Evolutionary conservation across 2,888 invertebrate genomes (phyloP).

Genomic region (Colletes collaris): DNA sequence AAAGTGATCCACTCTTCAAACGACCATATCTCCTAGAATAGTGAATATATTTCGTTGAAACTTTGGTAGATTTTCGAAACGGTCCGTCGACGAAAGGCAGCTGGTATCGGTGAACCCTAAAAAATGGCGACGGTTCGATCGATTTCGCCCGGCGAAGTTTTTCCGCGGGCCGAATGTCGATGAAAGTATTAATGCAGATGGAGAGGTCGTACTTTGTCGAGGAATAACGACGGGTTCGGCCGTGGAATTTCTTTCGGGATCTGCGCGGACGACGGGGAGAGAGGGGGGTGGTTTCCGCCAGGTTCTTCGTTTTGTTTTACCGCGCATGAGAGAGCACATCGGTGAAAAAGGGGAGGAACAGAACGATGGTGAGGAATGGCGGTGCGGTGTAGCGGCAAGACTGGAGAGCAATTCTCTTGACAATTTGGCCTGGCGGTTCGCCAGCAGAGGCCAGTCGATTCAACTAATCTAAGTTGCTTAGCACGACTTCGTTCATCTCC

Average conservation of each 20-base stretch:
- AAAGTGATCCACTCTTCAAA: too few relatives aligned
- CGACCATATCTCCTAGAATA: too few relatives aligned
- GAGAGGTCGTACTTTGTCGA: constrained; percentile 3
- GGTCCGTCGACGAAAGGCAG: too few relatives aligned
- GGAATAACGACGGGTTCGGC: constrained; percentile 1
- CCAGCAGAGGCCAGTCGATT: constrained; percentile 80
- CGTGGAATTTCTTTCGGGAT: constrained; percentile 28
- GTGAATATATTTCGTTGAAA: too few relatives aligned
- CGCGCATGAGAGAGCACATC: constrained; percentile 56
- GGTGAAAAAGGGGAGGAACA: constrained; percentile 49
- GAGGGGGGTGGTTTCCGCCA: background rate
- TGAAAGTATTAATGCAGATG: background rate
- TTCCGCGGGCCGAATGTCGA: background rate
- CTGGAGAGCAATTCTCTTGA: constrained; percentile 77
- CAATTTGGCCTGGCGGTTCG: constrained; percentile 79
- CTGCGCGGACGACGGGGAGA: background rate
- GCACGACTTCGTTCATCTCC: constrained; percentile 76
- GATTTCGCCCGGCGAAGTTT: too few relatives aligned
- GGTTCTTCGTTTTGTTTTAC: constrained; percentile 55
- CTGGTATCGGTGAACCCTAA: too few relatives aligned
- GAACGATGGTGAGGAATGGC: constrained; percentile 53
- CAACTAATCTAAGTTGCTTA: constrained; percentile 81
- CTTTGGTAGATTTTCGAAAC: too few relatives aligned
- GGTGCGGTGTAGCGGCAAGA: constrained; percentile 58
- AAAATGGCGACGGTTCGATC: too few relatives aligned